phyloP scores from a whole-genome alignment of 53 echinoderm and acorn worm species.

The Stichopus horrens region DNA sequence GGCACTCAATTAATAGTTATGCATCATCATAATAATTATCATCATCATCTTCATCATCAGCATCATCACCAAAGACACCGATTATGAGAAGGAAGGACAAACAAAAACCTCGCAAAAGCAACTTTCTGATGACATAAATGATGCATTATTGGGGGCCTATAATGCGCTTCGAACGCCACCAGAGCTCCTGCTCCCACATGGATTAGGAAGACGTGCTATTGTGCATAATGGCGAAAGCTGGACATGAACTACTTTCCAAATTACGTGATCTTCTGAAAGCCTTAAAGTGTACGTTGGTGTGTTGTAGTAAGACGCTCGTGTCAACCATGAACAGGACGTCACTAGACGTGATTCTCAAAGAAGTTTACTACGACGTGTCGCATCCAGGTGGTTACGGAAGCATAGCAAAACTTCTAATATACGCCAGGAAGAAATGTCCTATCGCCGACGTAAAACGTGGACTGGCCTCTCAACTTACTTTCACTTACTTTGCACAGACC shows the following conservation, averaged over 20 bases:
- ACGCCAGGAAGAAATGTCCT: slow-evolving; percentile 4
- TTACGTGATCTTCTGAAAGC: neutral
- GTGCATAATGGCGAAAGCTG: neutral
- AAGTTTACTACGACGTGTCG: slow-evolving; percentile 29
- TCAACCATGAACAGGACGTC: neutral
- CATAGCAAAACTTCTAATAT: neutral
- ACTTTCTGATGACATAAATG: neutral
- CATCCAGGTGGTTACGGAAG: slow-evolving; percentile 34
- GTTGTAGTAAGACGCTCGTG: neutral
- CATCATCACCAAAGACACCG: neutral
- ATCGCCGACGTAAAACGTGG: neutral
- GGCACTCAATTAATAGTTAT: neutral
- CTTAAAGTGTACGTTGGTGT: neutral
- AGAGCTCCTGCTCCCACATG: too few relatives aligned
- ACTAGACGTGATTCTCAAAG: neutral
- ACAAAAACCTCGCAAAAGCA: too few relatives aligned
- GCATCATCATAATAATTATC: neutral
- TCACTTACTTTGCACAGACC: slow-evolving; percentile 3
- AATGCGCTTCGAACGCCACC: neutral
- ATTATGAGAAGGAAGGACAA: too few relatives aligned
- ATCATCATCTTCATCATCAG: neutral
- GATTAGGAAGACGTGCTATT: neutral
- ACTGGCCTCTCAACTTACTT: neutral
- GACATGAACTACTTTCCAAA: neutral
- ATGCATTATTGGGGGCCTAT: neutral